phyloP scores from a whole-genome alignment of 1,140 invertebrate species.

The Drosophila guanche region DNA sequence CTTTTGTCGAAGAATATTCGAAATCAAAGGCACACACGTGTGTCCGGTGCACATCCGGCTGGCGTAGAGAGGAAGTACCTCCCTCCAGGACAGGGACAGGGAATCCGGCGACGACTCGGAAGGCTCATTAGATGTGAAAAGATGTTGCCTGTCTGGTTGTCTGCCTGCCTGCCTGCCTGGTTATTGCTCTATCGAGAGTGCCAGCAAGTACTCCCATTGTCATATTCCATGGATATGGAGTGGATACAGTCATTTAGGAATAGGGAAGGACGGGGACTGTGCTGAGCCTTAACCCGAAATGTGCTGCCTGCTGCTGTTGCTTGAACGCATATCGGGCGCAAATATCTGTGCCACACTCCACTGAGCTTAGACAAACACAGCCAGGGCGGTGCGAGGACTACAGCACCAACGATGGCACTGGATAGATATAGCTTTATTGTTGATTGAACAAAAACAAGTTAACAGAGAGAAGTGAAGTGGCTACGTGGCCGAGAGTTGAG shows the following conservation, averaged over 20 bases:
- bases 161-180: conserved; percentile 37
- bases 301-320: background rate
- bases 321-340: conserved; percentile 66
- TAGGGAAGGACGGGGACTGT: conserved; percentile 7
- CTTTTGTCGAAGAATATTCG: conserved; percentile 47
- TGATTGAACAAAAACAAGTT: conserved; percentile 78
- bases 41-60: conserved; percentile 57
- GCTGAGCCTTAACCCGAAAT: conserved; percentile 51
- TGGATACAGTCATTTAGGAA: conserved; percentile 61
- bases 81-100: conserved; percentile 23
- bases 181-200: conserved; percentile 66
- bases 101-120: conserved; percentile 21
- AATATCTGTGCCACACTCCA: conserved; percentile 78
- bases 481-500: conserved; percentile 47
- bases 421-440: conserved; percentile 64
- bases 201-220: conserved; percentile 55
- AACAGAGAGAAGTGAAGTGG: conserved; percentile 35
- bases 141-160: conserved; percentile 5
- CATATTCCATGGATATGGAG: conserved; percentile 47
- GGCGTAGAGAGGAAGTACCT: conserved; percentile 4
- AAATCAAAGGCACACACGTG: conserved; percentile 66
- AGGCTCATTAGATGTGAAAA: conserved; percentile 64
- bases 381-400: conserved; percentile 12
- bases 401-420: conserved; percentile 32
- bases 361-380: conserved; percentile 71